Percentiles rank a stretch among this genome's conserved stretches.
Conservation (phyloP, 1,140 invertebrate species). For the Helicoverpa armigera region DNA sequence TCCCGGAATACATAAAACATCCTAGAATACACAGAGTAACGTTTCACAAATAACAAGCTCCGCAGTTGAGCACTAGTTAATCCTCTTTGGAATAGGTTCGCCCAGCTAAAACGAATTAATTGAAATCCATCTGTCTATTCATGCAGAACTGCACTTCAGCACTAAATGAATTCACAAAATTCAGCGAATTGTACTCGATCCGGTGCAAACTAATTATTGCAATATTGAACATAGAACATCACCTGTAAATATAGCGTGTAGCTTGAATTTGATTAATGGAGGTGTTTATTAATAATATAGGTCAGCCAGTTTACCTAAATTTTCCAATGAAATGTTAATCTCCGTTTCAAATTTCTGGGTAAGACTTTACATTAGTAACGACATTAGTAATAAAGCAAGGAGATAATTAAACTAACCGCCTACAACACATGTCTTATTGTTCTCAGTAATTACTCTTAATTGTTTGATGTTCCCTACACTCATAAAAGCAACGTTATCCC, state of each 20-base stretch:
- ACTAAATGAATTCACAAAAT: conserved; percentile 49
- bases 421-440: not conserved
- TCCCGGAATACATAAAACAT: not conserved
- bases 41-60: conserved; percentile 16
- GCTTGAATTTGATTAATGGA: not conserved
- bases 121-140: conserved; percentile 57
- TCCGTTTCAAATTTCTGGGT: not conserved
- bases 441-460: not conserved
- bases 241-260: not conserved
- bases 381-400: not conserved
- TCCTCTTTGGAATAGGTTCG: conserved; percentile 31
- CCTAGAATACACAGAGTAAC: not conserved
- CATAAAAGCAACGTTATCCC: not conserved
- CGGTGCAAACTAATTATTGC: not conserved
- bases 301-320: not conserved
- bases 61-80: conserved; percentile 31
- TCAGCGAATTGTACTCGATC: conserved; percentile 27
- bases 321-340: conserved; percentile 2
- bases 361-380: no score
- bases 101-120: conserved; percentile 51
- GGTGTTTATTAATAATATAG: not conserved
- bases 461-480: conserved; percentile 1
- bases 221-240: not conserved
- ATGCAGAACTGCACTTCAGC: conserved; percentile 55
- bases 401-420: not conserved